These are phyloP conservation scores for Amiota mariae DNA, from an alignment of 2,888 invertebrate species.

Conservation along the genomic window DNA sequence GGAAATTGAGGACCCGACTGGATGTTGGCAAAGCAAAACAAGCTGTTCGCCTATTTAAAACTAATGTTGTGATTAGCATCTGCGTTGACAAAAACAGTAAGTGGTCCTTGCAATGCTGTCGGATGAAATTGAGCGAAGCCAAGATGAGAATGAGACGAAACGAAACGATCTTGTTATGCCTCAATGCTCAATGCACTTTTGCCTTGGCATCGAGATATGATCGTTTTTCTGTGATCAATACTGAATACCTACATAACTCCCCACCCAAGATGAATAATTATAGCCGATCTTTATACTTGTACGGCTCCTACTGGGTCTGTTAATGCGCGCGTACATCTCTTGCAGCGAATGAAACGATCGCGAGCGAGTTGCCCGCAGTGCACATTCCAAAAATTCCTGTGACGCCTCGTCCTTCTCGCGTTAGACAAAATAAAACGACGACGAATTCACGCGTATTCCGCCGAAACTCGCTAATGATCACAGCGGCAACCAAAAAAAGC, in stretches of 20 bases:
- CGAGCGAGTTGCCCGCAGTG: constrained; percentile 65
- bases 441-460: constrained; percentile 71
- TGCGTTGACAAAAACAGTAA: constrained; percentile 72
- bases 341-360: constrained; percentile 39
- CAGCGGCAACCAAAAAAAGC: constrained; percentile 47
- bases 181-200: not conserved
- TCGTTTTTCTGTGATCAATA: not conserved
- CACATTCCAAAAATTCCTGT: constrained; percentile 69
- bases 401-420: constrained; percentile 48
- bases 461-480: constrained; percentile 71
- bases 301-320: constrained; percentile 71
- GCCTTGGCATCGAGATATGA: constrained; percentile 4
- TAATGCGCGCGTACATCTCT: constrained; percentile 65
- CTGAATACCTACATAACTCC: constrained; percentile 30
- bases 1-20: not conserved
- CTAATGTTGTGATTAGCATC: constrained; percentile 72
- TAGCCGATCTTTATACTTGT: constrained; percentile 70
- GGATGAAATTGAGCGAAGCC: not conserved
- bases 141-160: not conserved
- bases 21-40: constrained; percentile 41
- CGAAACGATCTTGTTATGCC: constrained; percentile 18
- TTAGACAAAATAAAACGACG: constrained; percentile 50
- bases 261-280: constrained; percentile 73
- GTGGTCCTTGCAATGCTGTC: constrained; percentile 56
- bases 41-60: constrained; percentile 53